phyloP scores from a whole-genome alignment of 1,140 invertebrate genomes.

The Diorhabda carinulata region DNA sequence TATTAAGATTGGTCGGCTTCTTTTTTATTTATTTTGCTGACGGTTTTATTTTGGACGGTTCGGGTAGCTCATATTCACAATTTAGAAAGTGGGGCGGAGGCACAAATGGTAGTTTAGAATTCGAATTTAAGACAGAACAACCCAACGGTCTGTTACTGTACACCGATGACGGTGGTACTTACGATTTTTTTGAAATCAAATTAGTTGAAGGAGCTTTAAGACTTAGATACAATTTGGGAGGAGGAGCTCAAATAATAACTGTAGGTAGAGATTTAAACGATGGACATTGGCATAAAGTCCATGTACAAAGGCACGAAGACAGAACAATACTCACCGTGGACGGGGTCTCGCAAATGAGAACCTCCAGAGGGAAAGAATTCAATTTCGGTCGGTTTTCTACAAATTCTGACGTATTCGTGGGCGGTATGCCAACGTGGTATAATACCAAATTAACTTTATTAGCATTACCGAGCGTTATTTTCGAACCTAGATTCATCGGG shows the following conservation, averaged over 20 bases:
- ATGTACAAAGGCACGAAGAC: conserved; percentile 69
- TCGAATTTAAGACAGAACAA: conserved; percentile 89
- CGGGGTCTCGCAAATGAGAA: conserved; percentile 66
- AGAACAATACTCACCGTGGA: conserved; percentile 80
- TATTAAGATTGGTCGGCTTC: background rate
- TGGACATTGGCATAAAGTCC: conserved; percentile 86
- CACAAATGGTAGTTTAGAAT: conserved; percentile 79
- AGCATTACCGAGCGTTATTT: conserved; percentile 83
- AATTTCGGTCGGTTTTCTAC: conserved; percentile 77
- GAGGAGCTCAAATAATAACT: conserved; percentile 81
- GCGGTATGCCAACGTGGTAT: conserved; percentile 86
- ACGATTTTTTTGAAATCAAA: conserved; percentile 94
- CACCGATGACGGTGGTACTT: conserved; percentile 89
- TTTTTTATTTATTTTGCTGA: conserved; percentile 12
- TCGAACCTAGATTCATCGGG: conserved; percentile 84
- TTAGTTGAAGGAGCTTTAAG: conserved; percentile 86
- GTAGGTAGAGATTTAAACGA: conserved; percentile 82
- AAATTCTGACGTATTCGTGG: conserved; percentile 88
- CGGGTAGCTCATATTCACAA: conserved; percentile 80
- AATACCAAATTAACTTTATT: conserved; percentile 77
- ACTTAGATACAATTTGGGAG: conserved; percentile 80
- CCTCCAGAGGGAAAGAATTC: conserved; percentile 78
- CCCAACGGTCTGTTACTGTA: conserved; percentile 86
- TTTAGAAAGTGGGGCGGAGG: conserved; percentile 87
- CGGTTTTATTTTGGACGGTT: conserved; percentile 77